Evolutionary conservation across 2,888 invertebrate species (phyloP), one percentile per base, ranked within the genome.

Genomic region (Chirona hameri): DNA sequence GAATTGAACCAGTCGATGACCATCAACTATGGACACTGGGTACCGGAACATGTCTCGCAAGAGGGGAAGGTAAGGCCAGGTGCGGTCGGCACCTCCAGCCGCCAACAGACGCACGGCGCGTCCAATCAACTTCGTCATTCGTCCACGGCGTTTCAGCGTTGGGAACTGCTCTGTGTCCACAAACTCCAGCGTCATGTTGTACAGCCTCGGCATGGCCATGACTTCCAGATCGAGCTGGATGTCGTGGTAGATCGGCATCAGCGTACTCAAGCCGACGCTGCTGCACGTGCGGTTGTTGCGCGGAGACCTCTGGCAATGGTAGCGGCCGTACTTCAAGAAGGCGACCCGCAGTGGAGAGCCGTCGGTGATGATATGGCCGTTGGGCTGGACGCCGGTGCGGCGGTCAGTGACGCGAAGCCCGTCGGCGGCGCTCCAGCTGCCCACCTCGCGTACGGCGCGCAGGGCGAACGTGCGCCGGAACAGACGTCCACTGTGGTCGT

Each of bases 381-480:
- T 39, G 39, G 72, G 7, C 21, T 39, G 72, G n/a, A 39, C 72
- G 18, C 72, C 72, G 2, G 72, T 72, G 31, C 72, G 72, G 2
- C 39, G 72, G 72, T 72, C 72, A 21, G 72, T 39, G 72, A 72
- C 21, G 39, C 18, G 18, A 1, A 72, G 18, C 18, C 72, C 72
- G 31, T 18, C 31, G 7, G 3, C 18, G 3, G 21, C 5, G 18
- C 10, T n/a, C 72, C 72, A 72, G 72, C 18, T 7, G 72, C 72
- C 72, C 15, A 72, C 21, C n/a, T 72, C 31, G 31, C 72, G 72
- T 31, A 72, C 72, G 21, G 31, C 31, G 18, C 72, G 72, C 72
- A 72, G 24, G 5, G 72, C 72, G 72, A 72, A 72, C 72, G 72
- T 72, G 18, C 72, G 15, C 7, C 72, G 72, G 72, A 72, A 72